phyloP scores from a whole-genome alignment of 1,140 invertebrate genomes.

The Octopus bimaculoides region DNA sequence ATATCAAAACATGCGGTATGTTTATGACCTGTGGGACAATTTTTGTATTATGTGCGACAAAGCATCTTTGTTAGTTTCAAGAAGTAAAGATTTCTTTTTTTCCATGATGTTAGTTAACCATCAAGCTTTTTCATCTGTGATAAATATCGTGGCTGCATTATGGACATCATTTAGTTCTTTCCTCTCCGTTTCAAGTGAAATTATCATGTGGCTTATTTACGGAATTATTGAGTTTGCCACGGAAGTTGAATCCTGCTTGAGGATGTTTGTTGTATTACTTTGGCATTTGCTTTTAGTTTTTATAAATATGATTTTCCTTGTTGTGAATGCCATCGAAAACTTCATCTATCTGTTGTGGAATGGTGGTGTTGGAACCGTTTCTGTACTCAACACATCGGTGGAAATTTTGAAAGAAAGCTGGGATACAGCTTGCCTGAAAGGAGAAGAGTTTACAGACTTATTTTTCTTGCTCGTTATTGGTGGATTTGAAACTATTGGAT shows the following conservation, averaged over 20 bases:
- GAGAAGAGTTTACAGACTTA: constrained; percentile 6
- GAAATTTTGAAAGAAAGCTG: constrained; percentile 21
- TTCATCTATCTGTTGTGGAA: constrained; percentile 19
- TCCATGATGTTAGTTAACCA: too few relatives aligned
- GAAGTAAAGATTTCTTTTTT: too few relatives aligned
- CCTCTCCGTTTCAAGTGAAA: constrained; percentile 3
- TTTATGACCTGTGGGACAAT: too few relatives aligned
- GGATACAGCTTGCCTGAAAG: constrained; percentile 19
- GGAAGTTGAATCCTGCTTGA: constrained; percentile 22
- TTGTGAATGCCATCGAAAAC: constrained; percentile 21
- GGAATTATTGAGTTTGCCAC: constrained; percentile 21
- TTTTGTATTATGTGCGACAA: too few relatives aligned
- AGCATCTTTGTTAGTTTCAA: too few relatives aligned
- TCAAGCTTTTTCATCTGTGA: background rate
- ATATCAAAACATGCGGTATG: too few relatives aligned
- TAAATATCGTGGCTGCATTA: background rate
- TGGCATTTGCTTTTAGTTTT: constrained; percentile 23
- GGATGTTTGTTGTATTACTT: constrained; percentile 20
- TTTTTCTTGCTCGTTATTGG: constrained; percentile 9
- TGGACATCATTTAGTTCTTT: background rate
- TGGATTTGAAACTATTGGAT: constrained; percentile 25
- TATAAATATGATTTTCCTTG: constrained; percentile 20
- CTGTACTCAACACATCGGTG: constrained; percentile 20
- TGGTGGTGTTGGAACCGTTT: constrained; percentile 19
- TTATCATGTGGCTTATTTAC: constrained; percentile 9